These are phyloP conservation scores for Tychaedon coryphoeus DNA, from an alignment of 2,113 vertebrate genomes.

Conservation along the genomic window DNA sequence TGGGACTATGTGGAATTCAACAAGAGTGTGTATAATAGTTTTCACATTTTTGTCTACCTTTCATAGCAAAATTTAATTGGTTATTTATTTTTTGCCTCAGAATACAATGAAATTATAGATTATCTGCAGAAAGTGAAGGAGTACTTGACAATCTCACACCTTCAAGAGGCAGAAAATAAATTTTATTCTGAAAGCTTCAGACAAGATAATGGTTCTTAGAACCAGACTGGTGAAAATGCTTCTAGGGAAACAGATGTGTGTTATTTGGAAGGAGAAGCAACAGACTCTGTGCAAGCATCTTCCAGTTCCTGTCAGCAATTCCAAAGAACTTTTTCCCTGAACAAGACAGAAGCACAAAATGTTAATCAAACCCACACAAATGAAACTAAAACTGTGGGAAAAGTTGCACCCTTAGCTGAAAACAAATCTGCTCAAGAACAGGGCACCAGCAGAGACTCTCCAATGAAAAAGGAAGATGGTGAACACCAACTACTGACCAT, in stretches of 20 bases:
- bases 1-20: neutral
- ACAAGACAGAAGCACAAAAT: neutral
- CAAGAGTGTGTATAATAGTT: neutral
- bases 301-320: neutral
- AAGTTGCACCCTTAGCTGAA: neutral
- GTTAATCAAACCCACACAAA: neutral
- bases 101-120: constrained; percentile 30
- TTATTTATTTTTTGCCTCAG: constrained; percentile 5
- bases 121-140: constrained; percentile 56
- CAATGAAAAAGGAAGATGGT: neutral
- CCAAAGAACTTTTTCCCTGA: neutral
- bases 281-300: neutral
- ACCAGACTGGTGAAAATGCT: constrained; percentile 6
- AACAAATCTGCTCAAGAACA: neutral
- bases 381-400: neutral
- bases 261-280: neutral
- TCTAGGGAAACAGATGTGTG: neutral
- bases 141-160: constrained; percentile 35
- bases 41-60: neutral
- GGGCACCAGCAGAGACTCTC: neutral
- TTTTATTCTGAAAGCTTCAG: neutral
- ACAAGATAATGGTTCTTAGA: neutral
- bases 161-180: constrained; percentile 59
- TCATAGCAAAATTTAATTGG: neutral
- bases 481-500: neutral